Percentiles rank a stretch among this genome's conserved stretches.
phyloP scores from a whole-genome alignment of 2,797 vertebrate species.

The Chloroceryle inda region DNA sequence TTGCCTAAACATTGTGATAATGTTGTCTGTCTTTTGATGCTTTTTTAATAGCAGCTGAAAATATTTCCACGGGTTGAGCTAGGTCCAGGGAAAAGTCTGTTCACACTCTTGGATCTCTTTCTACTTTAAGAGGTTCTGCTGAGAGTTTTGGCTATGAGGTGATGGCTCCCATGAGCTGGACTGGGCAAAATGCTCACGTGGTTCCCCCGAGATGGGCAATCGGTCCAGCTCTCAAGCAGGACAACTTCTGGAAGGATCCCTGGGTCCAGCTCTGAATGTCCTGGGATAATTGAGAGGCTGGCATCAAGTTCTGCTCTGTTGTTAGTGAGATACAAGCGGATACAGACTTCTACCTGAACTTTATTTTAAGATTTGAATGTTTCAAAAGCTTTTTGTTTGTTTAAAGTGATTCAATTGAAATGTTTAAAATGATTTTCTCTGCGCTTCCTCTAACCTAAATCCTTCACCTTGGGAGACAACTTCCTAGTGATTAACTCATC shows the following conservation, averaged over 20 bases:
- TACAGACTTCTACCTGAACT: background rate
- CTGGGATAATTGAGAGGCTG: background rate
- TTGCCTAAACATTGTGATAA: slow-evolving; percentile 50
- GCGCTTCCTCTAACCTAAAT: background rate
- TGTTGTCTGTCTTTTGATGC: slow-evolving; percentile 45
- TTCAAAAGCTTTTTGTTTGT: background rate
- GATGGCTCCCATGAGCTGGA: background rate
- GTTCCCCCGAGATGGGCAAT: background rate
- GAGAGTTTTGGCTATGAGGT: fast-evolving
- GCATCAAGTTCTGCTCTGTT: background rate
- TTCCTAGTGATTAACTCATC: background rate
- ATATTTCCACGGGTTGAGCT: background rate
- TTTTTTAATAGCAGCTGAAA: slow-evolving; percentile 24
- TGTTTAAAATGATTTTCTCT: background rate
- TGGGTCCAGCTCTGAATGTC: background rate
- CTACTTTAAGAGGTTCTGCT: background rate
- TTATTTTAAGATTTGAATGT: background rate
- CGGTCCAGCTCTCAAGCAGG: background rate
- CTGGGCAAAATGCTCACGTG: background rate
- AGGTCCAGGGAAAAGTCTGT: slow-evolving; percentile 5
- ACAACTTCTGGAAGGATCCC: background rate
- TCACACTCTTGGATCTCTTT: background rate
- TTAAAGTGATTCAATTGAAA: background rate
- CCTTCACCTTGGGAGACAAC: background rate
- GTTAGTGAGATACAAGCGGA: background rate